Base-by-base conservation (phyloP, 2,797 vertebrate genomes). In the Siniperca undulata region DNA sequence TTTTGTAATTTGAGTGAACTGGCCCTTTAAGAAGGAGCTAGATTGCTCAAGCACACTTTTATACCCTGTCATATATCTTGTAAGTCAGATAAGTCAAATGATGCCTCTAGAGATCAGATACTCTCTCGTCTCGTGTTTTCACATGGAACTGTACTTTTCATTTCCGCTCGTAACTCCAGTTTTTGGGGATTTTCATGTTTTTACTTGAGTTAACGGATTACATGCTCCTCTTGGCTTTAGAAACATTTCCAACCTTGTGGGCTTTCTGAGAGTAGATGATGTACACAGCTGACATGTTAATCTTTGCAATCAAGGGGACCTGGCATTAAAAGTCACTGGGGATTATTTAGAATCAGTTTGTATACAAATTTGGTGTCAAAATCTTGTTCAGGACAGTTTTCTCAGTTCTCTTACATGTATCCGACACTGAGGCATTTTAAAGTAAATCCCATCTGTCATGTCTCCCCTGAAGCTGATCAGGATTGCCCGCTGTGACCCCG, bases 161-260 rank as follows among this genome's bases (percentile, higher is more conserved):
- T 89, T 74, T 82, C 77, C 44, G 8, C 30, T 73, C 67, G 1
- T 62, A 67, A 60, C 42, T 73, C 24, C 46, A 52, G 36, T 79
- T 80, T 74, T 75, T 20, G 48, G 20, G 62, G 38, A 58, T 80
- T 86, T 85, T 67, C 52, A 56, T 77, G 65, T 73, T 70, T 83
- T 79, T 42, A 7, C 48, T 90, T 11, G n/a, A 69, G 7, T 24
- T 52, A 10, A 67, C 61, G 61, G 77, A 76, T 83, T 84, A 60
- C 58, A 38, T 10, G 64, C 67, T 82, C 48, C 38, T 82, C 59
- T 74, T 64, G 80, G 59, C 50, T 70, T 7, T 4, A 65, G 70
- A 69, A 73, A 75, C 36, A 14, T n/a, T 67, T 83, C 81, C 81
- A 70, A 20, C 50, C 24, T 70, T 36, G 22, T 55, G 61, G 74